These are phyloP conservation scores for Pediacus dermestoides DNA, from an alignment of 2,888 invertebrate genomes.

Conservation along the genomic window DNA sequence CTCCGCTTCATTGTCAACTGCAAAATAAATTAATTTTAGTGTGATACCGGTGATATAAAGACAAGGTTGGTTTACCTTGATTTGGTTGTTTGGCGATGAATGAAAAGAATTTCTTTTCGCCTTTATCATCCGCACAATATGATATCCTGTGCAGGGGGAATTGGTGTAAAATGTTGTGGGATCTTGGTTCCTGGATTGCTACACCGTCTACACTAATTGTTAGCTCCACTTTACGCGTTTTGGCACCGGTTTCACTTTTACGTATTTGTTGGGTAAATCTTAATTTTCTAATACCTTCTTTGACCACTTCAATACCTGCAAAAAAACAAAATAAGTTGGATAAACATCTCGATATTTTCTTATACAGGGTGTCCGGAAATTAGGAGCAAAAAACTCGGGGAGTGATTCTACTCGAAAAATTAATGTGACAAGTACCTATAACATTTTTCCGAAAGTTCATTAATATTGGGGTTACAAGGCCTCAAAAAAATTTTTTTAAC, in stretches of 20 bases:
- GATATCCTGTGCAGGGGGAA: conserved; percentile 97
- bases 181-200: conserved; percentile 76
- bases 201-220: conserved; percentile 98
- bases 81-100: conserved; percentile 80
- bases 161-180: conserved; percentile 83
- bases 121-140: conserved; percentile 98
- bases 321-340: conserved; percentile 14
- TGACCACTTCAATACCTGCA: conserved; percentile 86
- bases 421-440: no score
- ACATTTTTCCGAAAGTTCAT: no score
- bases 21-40: conserved; percentile 15
- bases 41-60: not conserved
- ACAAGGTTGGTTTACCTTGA: conserved; percentile 37
- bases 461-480: no score
- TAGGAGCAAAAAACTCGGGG: no score
- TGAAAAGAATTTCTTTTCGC: conserved; percentile 95
- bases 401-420: no score
- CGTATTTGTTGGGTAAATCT: conserved; percentile 91
- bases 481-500: no score
- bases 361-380: no score
- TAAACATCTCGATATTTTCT: no score
- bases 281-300: conserved; percentile 93
- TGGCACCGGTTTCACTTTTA: conserved; percentile 87
- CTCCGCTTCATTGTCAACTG: conserved; percentile 53
- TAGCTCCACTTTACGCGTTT: conserved; percentile 87